Percentiles rank a stretch among this genome's conserved stretches.
Conservation (phyloP, 2,888 invertebrate genomes). For the Dryococelus australis region DNA sequence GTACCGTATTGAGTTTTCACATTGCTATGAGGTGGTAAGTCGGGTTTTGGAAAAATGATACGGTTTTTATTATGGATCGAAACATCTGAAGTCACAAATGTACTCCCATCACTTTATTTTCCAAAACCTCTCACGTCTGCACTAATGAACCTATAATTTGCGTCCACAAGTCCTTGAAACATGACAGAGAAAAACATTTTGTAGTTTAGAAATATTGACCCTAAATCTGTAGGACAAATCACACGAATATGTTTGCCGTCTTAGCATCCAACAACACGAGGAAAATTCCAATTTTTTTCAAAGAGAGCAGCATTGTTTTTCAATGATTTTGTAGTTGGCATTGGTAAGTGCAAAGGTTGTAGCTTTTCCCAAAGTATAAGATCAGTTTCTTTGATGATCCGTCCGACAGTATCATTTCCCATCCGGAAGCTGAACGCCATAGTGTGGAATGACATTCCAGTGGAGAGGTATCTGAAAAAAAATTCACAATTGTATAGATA, state of each 20-base stretch:
- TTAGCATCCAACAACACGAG: constrained; percentile 17
- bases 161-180: constrained; percentile 17
- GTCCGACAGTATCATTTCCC: constrained; percentile 26
- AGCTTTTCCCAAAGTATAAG: constrained; percentile 8
- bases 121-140: constrained; percentile 9
- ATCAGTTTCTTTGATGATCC: constrained; percentile 11
- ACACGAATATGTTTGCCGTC: constrained; percentile 26
- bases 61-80: neutral
- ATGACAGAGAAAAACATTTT: constrained; percentile 18
- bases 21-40: constrained; percentile 19
- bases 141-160: neutral
- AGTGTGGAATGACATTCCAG: constrained; percentile 11
- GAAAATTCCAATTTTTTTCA: constrained; percentile 21
- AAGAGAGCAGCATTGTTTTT: constrained; percentile 8
- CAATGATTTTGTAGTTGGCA: neutral
- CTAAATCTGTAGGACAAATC: constrained; percentile 17
- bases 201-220: constrained; percentile 22
- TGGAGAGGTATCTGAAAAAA: constrained; percentile 20
- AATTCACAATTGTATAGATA: neutral
- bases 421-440: constrained; percentile 24
- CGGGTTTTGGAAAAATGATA: too few species aligned
- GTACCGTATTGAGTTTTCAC: constrained; percentile 24
- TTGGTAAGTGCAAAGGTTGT: neutral
- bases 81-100: constrained; percentile 24
- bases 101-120: constrained; percentile 22